Conservation (phyloP, 2,113 vertebrate species). For the Kobus ellipsiprymnus region DNA sequence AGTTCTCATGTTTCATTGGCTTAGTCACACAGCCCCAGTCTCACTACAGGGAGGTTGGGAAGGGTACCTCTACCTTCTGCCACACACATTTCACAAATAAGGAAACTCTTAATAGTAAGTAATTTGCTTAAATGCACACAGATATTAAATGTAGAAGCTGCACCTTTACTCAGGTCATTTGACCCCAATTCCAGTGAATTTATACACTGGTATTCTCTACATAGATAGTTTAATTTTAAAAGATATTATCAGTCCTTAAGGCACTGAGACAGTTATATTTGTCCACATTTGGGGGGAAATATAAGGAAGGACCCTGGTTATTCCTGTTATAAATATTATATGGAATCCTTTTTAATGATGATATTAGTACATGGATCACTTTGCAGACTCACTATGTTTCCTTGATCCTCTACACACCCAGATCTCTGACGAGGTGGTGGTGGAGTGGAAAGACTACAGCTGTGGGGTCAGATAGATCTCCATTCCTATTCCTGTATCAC, state of each 20-base stretch:
- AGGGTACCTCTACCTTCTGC: not conserved
- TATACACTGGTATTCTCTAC: not conserved
- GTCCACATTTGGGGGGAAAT: not conserved
- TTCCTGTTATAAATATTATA: not conserved
- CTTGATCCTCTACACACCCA: not conserved
- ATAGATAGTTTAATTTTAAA: not conserved
- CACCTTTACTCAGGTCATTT: not conserved
- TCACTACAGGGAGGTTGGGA: not conserved
- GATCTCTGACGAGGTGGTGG: not conserved
- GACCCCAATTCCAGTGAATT: not conserved
- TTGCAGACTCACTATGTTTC: not conserved
- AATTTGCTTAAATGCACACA: not conserved
- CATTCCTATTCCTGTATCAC: not conserved
- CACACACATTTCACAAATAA: not conserved
- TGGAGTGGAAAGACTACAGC: not conserved
- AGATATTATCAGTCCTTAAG: not conserved
- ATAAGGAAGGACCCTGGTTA: not conserved
- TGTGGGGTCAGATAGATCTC: not conserved
- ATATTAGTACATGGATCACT: not conserved
- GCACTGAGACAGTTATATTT: not conserved
- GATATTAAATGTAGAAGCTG: not conserved
- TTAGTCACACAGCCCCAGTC: not conserved
- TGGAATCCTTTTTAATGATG: not conserved
- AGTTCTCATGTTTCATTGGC: not conserved
- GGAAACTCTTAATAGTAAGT: not conserved